Evolutionary conservation across 2,888 invertebrate species (phyloP), one percentile per base, ranked within the genome.

Genomic region (Parthenolecanium corni): DNA sequence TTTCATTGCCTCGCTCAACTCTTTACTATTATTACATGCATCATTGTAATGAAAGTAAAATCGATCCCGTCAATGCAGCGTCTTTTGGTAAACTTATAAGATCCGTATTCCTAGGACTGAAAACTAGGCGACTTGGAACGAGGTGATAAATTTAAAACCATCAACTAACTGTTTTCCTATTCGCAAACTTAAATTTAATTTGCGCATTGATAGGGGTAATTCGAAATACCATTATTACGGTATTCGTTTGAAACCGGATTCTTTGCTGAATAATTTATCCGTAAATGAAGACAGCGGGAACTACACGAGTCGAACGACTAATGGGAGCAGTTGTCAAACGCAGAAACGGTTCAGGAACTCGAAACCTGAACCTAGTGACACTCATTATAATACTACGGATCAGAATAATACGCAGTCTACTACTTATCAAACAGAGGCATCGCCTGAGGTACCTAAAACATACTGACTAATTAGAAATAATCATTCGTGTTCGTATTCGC

Each of bases 221-320:
- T 96, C 95, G 25, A 97, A 96, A 75, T 98, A 99, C 74, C 98
- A 98, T 77, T 98, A 98, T 76, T 97, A 98, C 77, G 98, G 98
- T n/a, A 97, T 98, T 68, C 82, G 97, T 38, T 89, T 96, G 63
- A 96, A 96, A 75, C 89, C 90, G 0, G 85, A 82, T 64, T 91
- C 91, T 2, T 79, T 83, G 9, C 73, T 91, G 66, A 81, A 80
- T 69, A 78, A 79, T 66, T 74, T 82, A 67, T 64, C 66, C 2
- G 58, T 65, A 16, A 64, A 81, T 68, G 79, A 79, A 66, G 77
- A 79, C 69, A 73, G 73, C 44, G 73, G 74, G 12, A 73, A 74
- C 11, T 63, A 24, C 14, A 24, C 52, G 12, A 52, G 52, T 16
- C 49, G 66, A 64, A 46, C 66, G 42, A 65, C 57, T 20, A 64